A percentile compares a stretch with the other conserved stretches of the same genome.
Evolutionary conservation across 2,888 invertebrate genomes (phyloP).

Genomic region (Pheosia gnoma): DNA sequence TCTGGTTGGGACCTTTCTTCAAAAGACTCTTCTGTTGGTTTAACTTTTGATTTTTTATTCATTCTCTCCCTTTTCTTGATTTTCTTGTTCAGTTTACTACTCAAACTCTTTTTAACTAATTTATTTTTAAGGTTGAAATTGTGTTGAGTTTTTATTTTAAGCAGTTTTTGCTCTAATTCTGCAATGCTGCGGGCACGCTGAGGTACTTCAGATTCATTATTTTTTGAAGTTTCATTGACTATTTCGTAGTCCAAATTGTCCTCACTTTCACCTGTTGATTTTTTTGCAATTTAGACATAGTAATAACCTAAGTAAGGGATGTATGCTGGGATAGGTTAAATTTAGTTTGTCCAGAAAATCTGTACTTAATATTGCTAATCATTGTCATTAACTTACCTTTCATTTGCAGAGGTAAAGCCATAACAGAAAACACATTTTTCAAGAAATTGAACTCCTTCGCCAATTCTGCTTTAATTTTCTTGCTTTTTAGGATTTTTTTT

Average conservation of each 20-base stretch:
- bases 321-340: too few species aligned
- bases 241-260: constrained; percentile 68
- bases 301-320: too few species aligned
- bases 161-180: constrained; percentile 86
- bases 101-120: constrained; percentile 86
- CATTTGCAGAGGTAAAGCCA: constrained; percentile 78
- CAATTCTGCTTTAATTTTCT: constrained; percentile 71
- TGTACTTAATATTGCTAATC: not conserved
- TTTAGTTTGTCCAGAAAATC: not conserved
- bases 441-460: constrained; percentile 84
- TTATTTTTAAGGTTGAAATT: constrained; percentile 87
- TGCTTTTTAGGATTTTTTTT: constrained; percentile 51
- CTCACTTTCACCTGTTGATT: constrained; percentile 61
- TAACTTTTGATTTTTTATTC: constrained; percentile 57
- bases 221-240: constrained; percentile 48
- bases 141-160: constrained; percentile 85
- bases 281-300: too few species aligned
- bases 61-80: constrained; percentile 84
- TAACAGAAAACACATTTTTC: constrained; percentile 82
- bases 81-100: constrained; percentile 87
- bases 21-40: constrained; percentile 45
- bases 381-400: constrained; percentile 55
- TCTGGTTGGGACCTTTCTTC: constrained; percentile 42
- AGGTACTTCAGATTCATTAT: constrained; percentile 55
- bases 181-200: constrained; percentile 85